phyloP scores from a whole-genome alignment of 2,888 invertebrate species.

The Heliconius ethilla region DNA sequence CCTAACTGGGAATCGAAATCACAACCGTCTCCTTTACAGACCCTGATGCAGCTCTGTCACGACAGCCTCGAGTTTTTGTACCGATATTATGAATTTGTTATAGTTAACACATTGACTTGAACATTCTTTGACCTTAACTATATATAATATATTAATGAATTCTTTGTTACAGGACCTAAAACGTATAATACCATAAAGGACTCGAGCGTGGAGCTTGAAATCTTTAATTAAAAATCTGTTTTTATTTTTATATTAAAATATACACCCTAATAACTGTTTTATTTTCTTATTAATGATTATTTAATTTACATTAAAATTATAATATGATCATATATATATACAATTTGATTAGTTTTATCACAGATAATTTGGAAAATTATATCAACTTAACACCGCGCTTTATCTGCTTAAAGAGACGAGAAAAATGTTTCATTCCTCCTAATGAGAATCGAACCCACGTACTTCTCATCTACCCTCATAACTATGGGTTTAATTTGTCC shows the following conservation, averaged over 20 bases:
- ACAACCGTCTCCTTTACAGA: background rate
- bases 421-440: background rate
- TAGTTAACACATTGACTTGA: too few relatives aligned
- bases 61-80: too few relatives aligned
- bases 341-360: too few relatives aligned
- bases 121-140: too few relatives aligned
- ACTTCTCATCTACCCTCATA: too few relatives aligned
- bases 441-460: conserved; percentile 12
- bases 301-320: background rate
- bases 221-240: background rate
- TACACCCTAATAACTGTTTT: background rate
- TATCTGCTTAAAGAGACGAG: background rate
- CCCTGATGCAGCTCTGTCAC: too few relatives aligned
- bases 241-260: conserved; percentile 22
- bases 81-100: too few relatives aligned
- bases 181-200: conserved; percentile 60
- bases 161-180: conserved; percentile 69
- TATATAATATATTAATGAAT: background rate
- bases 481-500: too few relatives aligned
- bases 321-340: too few relatives aligned
- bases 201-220: background rate
- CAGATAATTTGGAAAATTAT: too few relatives aligned
- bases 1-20: background rate
- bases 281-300: background rate
- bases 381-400: too few relatives aligned